Base-by-base conservation (phyloP, 2,888 invertebrate genomes). In the Lathronympha strigana region DNA sequence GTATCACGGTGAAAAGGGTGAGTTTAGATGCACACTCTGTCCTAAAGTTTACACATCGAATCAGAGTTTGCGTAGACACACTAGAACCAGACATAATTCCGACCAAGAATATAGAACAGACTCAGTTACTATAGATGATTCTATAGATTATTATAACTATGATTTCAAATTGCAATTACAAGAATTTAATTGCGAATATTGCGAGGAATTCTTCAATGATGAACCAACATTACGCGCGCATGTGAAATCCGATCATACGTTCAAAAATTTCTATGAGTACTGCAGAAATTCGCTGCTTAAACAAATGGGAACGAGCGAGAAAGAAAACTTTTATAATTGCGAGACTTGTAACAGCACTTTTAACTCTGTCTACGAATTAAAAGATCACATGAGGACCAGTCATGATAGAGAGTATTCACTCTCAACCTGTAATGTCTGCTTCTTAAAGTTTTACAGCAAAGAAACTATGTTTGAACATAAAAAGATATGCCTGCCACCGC, bases 401-500 rank as follows among this genome's bases (percentile, higher is more conserved):
- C 90, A 90, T 15, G 84, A 85, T 0, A 80, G 69, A 1, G 84
- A 88, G 28, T 88, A 87, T 47, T 73, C 72, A 0, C 54, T 85
- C 0, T 83, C 82, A 0, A 83, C 80, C 0, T 90, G 90, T 58
- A 88, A 90, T 61, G 89, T 90, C 0, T 90, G 90, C 43, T 90
- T 87, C 57, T 76, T 69, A 5, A 88, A 84, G 67, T 90, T 90
- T 61, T 85, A 77, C 53, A 83, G 81, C 11, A 83, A 83, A 36
- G 86, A 87, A 68, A 76, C 80, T 0, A 76, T 87, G 53, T 8
- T 21, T 0, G 76, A 80, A 0, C 90, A 90, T 58, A 87, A 78
- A 54, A 83, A 78, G 62, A 70, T 75, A 0, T 90, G 90, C 49
- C 9, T 85, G 0, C 85, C 86, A 0, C 90, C 90, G 0, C 71